These are phyloP conservation scores for Narcine bancroftii DNA, from an alignment of 2,113 vertebrate species.

Conservation along the genomic window DNA sequence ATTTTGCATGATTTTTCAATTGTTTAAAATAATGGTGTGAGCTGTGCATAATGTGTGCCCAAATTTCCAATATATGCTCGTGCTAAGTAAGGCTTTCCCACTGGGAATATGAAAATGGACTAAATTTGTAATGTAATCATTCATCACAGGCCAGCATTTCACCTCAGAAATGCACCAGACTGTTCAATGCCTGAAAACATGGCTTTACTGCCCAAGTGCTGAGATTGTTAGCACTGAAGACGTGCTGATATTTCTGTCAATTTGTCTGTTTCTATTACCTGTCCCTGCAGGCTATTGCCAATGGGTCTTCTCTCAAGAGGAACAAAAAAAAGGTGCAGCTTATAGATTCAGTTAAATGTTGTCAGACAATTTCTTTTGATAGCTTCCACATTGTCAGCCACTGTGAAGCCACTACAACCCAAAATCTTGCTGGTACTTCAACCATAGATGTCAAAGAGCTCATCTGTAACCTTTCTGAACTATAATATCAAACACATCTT, in stretches of 20 bases:
- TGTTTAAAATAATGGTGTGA: neutral
- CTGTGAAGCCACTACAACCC: neutral
- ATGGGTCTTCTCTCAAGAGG: slow-evolving; percentile 9
- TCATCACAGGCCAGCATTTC: neutral
- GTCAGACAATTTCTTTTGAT: neutral
- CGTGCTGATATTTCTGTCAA: neutral
- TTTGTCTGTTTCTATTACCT: neutral
- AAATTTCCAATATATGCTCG: neutral
- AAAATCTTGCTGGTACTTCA: neutral
- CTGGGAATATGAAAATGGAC: neutral
- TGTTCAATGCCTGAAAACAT: slow-evolving; percentile 16
- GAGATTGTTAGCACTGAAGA: neutral
- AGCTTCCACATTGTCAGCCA: neutral
- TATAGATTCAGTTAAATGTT: neutral
- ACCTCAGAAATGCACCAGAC: neutral
- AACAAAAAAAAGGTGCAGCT: neutral
- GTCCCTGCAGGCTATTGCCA: neutral
- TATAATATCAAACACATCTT: neutral
- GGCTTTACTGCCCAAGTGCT: neutral
- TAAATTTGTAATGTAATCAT: slow-evolving; percentile 6
- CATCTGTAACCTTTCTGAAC: neutral
- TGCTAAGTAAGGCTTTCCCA: neutral
- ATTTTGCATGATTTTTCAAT: neutral
- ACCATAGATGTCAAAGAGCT: too few species aligned
- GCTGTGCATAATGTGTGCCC: neutral